phyloP scores from a whole-genome alignment of 1,140 invertebrate species.

The Listronotus oregonensis region DNA sequence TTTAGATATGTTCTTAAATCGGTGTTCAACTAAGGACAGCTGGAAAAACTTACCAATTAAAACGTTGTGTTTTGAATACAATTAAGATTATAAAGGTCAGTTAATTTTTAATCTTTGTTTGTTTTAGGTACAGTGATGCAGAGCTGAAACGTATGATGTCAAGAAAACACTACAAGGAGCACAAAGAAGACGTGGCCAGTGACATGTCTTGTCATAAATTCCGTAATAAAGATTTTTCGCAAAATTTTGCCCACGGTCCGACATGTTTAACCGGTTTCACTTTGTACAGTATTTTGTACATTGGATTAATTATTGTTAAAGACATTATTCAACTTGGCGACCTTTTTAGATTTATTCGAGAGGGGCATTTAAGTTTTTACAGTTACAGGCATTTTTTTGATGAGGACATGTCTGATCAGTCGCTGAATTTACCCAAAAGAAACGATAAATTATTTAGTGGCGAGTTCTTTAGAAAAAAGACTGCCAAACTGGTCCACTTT shows the following conservation, averaged over 20 bases:
- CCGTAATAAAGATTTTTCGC: constrained; percentile 47
- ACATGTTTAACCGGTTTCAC: constrained; percentile 56
- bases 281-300: constrained; percentile 60
- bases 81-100: too few relatives aligned
- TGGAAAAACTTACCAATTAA: too few relatives aligned
- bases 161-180: constrained; percentile 47
- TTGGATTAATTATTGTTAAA: constrained; percentile 62
- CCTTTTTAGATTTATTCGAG: constrained; percentile 63
- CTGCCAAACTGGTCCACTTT: constrained; percentile 55
- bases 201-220: constrained; percentile 51
- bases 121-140: constrained; percentile 1
- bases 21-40: too few relatives aligned
- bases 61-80: too few relatives aligned
- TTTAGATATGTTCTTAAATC: too few relatives aligned
- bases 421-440: constrained; percentile 47
- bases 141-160: constrained; percentile 50
- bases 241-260: constrained; percentile 51
- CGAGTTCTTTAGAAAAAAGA: constrained; percentile 48
- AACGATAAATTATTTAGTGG: constrained; percentile 53
- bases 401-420: constrained; percentile 46
- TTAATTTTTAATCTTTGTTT: too few relatives aligned
- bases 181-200: constrained; percentile 42
- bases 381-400: constrained; percentile 63
- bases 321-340: constrained; percentile 64
- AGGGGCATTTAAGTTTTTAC: constrained; percentile 65